Base-by-base conservation (phyloP, 2,888 invertebrate species). In the Lasioglossum calceatum region DNA sequence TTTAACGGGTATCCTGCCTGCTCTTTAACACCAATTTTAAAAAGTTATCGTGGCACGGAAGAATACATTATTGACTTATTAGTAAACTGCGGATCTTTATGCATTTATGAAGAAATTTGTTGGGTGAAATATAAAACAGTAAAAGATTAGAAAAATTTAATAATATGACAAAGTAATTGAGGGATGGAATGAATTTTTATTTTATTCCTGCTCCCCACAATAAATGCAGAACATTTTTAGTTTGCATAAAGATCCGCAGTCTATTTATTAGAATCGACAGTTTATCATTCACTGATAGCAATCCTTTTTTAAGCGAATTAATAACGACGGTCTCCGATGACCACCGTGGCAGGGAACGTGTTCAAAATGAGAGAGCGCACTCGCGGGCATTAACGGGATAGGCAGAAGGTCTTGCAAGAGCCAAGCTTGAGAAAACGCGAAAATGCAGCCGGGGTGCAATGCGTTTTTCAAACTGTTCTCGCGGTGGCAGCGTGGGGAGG, bases 391-490 rank as follows among this genome's bases (percentile, higher is more conserved):
- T 64, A 64, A 32, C 64, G 14, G 64, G 27, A 32, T 16, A 64
- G 32, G 32, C 14, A 32, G 58, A 58, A 58, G 10, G n/a, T 1
- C 58, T 4, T n/a, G n/a, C 4, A n/a, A 10, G n/a, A n/a, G 58
- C n/a, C 16, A 7, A 32, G 32, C 32, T 64, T 64, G 64, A 32
- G 32, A 64, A 64, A 64, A 64, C 16, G 32, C 64, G 32, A 64
- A 64, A 64, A 32, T 64, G 32, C 64, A 27, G 8, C 19, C 32
- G 19, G 64, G 64, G 64, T 64, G 64, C 32, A 19, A 64, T 64
- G 64, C 64, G 64, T 32, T 36, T 64, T 32, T 64, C 32, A 64
- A 64, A 64, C 64, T 32, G 64, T 64, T 64, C 32, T 64, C 32
- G 64, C 32, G 64, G 4, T 8, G 4, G 36, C 36, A 36, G 8